These are phyloP conservation scores for Enoplolaimus lenunculus DNA, from an alignment of 2,888 invertebrate species.

Conservation along the genomic window DNA sequence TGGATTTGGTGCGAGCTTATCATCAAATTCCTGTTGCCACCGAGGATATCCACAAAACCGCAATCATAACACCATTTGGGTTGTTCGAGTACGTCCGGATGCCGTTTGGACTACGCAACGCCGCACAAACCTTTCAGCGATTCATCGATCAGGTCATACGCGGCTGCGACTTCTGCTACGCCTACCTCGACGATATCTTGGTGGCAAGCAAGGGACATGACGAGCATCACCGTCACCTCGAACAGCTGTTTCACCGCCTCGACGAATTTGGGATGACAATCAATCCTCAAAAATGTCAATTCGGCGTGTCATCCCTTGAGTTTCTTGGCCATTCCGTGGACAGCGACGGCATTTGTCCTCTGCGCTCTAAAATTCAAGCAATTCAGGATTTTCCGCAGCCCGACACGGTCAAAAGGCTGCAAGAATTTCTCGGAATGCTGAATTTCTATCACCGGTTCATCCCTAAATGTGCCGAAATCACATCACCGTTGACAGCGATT, in stretches of 20 bases:
- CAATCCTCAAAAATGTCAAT: constrained; percentile 7
- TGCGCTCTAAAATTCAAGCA: not conserved
- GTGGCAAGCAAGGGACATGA: not conserved
- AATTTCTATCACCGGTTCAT: constrained; percentile 7
- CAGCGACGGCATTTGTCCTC: not conserved
- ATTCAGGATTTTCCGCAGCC: constrained; percentile 2
- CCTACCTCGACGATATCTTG: constrained; percentile 9
- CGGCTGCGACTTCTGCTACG: constrained; percentile 4
- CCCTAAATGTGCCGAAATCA: constrained; percentile 2
- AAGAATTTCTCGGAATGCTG: constrained; percentile 6
- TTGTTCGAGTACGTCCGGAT: constrained; percentile 16
- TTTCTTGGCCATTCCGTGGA: constrained; percentile 8
- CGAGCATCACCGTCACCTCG: constrained; percentile 4
- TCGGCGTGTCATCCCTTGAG: not conserved
- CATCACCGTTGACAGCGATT: not conserved
- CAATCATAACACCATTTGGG: too few species aligned
- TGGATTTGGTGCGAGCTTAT: constrained; percentile 12
- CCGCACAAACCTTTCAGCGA: constrained; percentile 10
- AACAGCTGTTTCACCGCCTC: not conserved
- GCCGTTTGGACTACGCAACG: constrained; percentile 15
- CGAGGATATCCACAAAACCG: constrained; percentile 13
- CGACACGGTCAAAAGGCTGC: not conserved
- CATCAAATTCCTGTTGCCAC: constrained; percentile 12
- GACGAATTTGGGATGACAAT: constrained; percentile 6
- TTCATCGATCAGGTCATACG: constrained; percentile 15